Evolutionary conservation across 2,888 invertebrate genomes (phyloP), one percentile per base, ranked within the genome.

Genomic region (Diaperis boleti): DNA sequence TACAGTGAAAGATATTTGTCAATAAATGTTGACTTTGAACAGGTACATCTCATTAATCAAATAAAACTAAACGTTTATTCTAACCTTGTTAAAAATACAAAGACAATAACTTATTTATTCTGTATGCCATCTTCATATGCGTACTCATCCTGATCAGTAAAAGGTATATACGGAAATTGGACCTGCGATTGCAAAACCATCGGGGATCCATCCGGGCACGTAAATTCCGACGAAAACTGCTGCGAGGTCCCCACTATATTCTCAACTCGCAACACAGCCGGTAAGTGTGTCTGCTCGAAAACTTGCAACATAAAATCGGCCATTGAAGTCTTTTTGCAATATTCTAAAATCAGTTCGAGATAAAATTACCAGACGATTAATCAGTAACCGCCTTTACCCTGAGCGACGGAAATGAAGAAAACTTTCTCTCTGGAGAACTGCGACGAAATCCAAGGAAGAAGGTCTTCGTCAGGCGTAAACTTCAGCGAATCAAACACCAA

Each of bases 361-460:
- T 3, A 31, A 13, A 33, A 33, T n/a, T n/a, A 33, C 2, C n/a
- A 10, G n/a, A 10, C 2, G 4, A 11, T 3, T 11, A 33, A 10
- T n/a, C n/a, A 31, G n/a, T 20, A 20, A 20, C 6, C n/a, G 2
- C 26, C n/a, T 26, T 10, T 13, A 76, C 77, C 75, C 71, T 77
- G 76, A n/a, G 74, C 74, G 7, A 69, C 47, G 3, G 72, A 62
- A 10, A 77, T 70, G 26, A 68, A 73, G 37, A 74, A 70, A 3
- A 75, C 41, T 60, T 75, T 67, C 29, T 75, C 73, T 33, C 59
- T 67, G 0, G 68, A 59, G 54, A 67, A 74, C 8, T 42, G 45
- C 0, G 39, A 20, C 1, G 69, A 69, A 29, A 75, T 69, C 70
- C 70, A 72, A 2, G 72, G 72, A 11, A 76, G 54, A n/a, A 67